phyloP scores from a whole-genome alignment of 1,140 invertebrate genomes.

The Akabosia matsudoensis region DNA sequence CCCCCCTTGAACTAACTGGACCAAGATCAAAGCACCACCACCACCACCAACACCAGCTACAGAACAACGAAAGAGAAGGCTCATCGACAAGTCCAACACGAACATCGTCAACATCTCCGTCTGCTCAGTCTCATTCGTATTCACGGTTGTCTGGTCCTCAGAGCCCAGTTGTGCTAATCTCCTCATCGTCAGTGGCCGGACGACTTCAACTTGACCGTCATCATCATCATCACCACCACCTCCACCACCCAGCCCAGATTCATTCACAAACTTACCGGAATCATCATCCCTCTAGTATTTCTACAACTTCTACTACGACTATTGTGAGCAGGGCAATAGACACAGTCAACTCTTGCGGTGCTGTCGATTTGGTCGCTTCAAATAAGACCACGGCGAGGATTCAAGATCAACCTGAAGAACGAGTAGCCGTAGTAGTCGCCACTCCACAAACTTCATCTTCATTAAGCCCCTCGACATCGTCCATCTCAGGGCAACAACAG shows the following conservation, averaged over 20 bases:
- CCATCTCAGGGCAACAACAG: background rate
- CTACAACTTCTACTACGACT: slow-evolving; percentile 9
- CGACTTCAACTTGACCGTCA: slow-evolving; percentile 2
- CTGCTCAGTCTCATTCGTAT: slow-evolving; percentile 8
- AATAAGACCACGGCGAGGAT: background rate
- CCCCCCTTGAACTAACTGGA: slow-evolving; percentile 24
- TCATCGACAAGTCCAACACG: slow-evolving; percentile 15
- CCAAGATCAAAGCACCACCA: slow-evolving; percentile 19
- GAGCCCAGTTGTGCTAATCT: slow-evolving; percentile 23
- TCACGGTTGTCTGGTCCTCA: slow-evolving; percentile 15
- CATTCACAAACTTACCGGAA: slow-evolving; percentile 20
- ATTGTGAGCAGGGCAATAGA: background rate
- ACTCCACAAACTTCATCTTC: slow-evolving; percentile 2
- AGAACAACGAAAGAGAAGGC: no score
- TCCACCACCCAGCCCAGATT: background rate
- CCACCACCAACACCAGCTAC: background rate
- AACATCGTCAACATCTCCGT: no score
- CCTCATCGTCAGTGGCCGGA: slow-evolving; percentile 13
- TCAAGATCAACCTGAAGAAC: slow-evolving; percentile 23
- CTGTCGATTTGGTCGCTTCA: slow-evolving; percentile 13
- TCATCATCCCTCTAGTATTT: background rate
- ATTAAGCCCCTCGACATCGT: background rate
- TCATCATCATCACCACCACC: slow-evolving; percentile 11
- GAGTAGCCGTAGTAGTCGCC: background rate
- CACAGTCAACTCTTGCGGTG: background rate